phyloP scores from a whole-genome alignment of 2,888 invertebrate species.

The Drosophila niveifrons region DNA sequence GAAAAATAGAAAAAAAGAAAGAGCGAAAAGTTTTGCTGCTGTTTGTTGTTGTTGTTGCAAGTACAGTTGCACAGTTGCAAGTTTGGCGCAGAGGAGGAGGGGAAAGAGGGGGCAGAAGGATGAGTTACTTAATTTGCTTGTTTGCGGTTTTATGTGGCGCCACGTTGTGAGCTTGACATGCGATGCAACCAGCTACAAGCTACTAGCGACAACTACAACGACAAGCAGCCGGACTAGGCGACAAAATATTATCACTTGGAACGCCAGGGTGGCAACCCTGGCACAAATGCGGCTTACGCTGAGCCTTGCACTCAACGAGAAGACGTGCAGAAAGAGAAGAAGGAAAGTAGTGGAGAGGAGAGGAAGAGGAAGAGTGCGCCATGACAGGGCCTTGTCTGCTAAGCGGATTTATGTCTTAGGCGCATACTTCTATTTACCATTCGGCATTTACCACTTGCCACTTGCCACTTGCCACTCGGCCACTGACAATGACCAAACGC shows the following conservation, averaged over 20 bases:
- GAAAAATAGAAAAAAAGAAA: background rate
- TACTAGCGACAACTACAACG: too few relatives aligned
- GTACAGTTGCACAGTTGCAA: conserved; percentile 24
- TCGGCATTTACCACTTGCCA: conserved; percentile 39
- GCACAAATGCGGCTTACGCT: conserved; percentile 42
- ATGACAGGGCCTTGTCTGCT: conserved; percentile 24
- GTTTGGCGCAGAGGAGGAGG: background rate
- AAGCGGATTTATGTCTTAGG: conserved; percentile 55
- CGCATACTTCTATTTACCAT: conserved; percentile 39
- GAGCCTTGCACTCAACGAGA: conserved; percentile 7
- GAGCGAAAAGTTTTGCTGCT: conserved; percentile 49
- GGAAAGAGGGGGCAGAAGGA: conserved; percentile 12
- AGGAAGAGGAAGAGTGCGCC: background rate
- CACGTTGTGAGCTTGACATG: conserved; percentile 13
- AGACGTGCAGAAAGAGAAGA: too few relatives aligned
- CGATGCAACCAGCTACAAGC: background rate
- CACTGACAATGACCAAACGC: conserved; percentile 15
- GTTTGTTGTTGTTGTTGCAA: background rate
- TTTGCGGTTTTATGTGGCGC: conserved; percentile 45
- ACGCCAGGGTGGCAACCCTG: conserved; percentile 38
- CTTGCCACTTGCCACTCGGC: conserved; percentile 17
- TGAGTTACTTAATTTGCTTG: conserved; percentile 71
- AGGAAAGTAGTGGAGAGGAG: background rate
- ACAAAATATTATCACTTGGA: conserved; percentile 38
- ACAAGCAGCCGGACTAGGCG: conserved; percentile 1